Conservation (phyloP, 2,113 vertebrate species). For the Fulmarus glacialis region DNA sequence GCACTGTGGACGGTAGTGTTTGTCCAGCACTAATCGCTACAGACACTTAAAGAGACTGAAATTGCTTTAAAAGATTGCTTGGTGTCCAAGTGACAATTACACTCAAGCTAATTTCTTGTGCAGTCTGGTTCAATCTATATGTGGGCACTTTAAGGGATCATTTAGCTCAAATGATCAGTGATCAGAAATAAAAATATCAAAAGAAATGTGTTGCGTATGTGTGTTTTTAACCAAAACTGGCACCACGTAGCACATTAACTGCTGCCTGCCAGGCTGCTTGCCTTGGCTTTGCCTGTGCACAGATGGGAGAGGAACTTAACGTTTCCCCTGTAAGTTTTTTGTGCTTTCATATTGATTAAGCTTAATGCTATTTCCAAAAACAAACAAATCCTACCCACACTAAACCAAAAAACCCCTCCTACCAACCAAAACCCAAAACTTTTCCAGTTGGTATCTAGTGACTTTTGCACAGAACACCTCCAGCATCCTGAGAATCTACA, state of each 20-base stretch:
- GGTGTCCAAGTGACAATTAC: background rate
- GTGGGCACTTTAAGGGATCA: background rate
- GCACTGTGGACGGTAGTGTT: background rate
- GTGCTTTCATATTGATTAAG: slow-evolving; percentile 45
- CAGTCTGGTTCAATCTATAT: background rate
- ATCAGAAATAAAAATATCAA: slow-evolving; percentile 38
- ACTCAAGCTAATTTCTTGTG: background rate
- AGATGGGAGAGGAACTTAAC: slow-evolving; percentile 53
- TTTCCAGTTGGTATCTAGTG: background rate
- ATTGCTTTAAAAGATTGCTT: background rate
- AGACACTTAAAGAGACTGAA: background rate
- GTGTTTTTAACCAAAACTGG: slow-evolving; percentile 51
- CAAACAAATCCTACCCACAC: slow-evolving; percentile 39
- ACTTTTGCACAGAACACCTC: background rate
- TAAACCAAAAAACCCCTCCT: background rate
- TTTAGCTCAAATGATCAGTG: background rate
- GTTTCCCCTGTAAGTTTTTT: slow-evolving; percentile 25
- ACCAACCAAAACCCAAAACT: background rate
- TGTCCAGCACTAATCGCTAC: background rate
- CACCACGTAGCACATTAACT: slow-evolving; percentile 18
- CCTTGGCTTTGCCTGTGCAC: slow-evolving; percentile 53
- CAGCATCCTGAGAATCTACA: background rate
- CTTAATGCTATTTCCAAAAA: slow-evolving; percentile 1
- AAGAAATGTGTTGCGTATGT: slow-evolving; percentile 6
- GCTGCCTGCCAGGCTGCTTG: slow-evolving; percentile 53